phyloP scores from a whole-genome alignment of 2,797 vertebrate species.

The Adrianichthys oophorus region DNA sequence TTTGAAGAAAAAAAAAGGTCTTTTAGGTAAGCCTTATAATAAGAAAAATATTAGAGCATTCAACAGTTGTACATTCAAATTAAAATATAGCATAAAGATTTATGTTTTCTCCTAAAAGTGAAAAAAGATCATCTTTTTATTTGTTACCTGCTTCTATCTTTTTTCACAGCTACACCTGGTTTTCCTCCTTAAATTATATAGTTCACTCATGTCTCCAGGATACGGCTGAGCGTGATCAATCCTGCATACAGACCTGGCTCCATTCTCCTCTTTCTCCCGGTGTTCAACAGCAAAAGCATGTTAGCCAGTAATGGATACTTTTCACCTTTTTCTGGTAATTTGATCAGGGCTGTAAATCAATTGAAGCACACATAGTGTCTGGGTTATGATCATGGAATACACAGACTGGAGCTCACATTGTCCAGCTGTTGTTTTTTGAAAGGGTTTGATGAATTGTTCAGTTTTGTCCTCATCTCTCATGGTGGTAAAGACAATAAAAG shows the following conservation, averaged over 20 bases:
- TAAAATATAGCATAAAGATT: neutral
- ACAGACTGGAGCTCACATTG: slow-evolving; percentile 38
- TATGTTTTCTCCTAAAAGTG: slow-evolving; percentile 17
- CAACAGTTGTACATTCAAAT: neutral
- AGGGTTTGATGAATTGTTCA: slow-evolving; percentile 55
- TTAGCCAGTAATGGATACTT: slow-evolving; percentile 72
- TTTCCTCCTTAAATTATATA: slow-evolving; percentile 42
- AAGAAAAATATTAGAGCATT: no score
- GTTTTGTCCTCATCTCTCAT: slow-evolving; percentile 38
- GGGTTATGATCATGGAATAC: slow-evolving; percentile 62
- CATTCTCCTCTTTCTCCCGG: slow-evolving; percentile 45
- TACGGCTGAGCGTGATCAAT: slow-evolving; percentile 55
- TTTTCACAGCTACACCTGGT: slow-evolving; percentile 41
- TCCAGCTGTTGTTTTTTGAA: slow-evolving; percentile 51
- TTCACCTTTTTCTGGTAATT: slow-evolving; percentile 80
- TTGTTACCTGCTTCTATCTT: slow-evolving; percentile 22
- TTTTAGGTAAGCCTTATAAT: no score
- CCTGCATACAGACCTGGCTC: slow-evolving; percentile 41
- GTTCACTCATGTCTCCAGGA: slow-evolving; percentile 58
- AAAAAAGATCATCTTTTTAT: slow-evolving; percentile 29
- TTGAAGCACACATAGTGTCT: slow-evolving; percentile 52
- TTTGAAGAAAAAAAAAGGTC: no score
- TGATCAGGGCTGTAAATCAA: slow-evolving; percentile 76
- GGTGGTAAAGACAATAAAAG: slow-evolving; percentile 34
- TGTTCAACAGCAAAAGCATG: slow-evolving; percentile 71